Conservation (phyloP, 1,140 invertebrate genomes). For the Leptinotarsa lineolata region DNA sequence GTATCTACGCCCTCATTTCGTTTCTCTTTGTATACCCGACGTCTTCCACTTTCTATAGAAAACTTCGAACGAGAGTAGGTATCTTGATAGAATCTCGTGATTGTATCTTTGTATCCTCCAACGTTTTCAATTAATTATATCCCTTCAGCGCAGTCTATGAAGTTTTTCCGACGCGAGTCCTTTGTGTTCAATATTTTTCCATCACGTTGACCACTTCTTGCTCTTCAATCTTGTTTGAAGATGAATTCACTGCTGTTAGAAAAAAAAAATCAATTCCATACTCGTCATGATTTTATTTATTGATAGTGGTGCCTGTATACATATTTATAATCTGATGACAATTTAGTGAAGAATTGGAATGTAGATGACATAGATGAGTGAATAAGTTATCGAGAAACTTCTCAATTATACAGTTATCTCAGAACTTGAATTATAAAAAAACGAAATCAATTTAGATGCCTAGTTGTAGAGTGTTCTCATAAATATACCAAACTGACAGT, state of each 20-base stretch:
- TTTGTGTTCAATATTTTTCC: neutral
- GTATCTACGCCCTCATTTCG: neutral
- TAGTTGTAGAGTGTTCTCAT: too few relatives aligned
- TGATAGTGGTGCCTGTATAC: too few relatives aligned
- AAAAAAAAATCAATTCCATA: too few relatives aligned
- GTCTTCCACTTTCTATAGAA: neutral
- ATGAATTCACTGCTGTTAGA: neutral
- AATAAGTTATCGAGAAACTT: too few relatives aligned
- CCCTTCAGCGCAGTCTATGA: neutral
- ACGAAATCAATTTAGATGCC: too few relatives aligned
- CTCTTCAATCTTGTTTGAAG: neutral
- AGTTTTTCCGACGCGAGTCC: neutral
- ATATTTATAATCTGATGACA: too few relatives aligned
- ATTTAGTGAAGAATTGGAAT: too few relatives aligned
- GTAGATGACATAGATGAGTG: too few relatives aligned
- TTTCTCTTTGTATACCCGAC: neutral
- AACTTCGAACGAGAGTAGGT: neutral
- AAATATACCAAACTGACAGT: too few relatives aligned
- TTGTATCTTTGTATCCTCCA: neutral
- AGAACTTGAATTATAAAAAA: too few relatives aligned
- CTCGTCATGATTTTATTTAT: too few relatives aligned
- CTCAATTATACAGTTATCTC: too few relatives aligned
- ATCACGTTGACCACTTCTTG: neutral
- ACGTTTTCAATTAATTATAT: conserved; percentile 1
- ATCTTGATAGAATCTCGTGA: neutral